Percentiles rank a stretch among this genome's conserved stretches.
These are phyloP conservation scores for Pteropus alecto DNA, from an alignment of 2,113 vertebrate species.

Conservation along the genomic window DNA sequence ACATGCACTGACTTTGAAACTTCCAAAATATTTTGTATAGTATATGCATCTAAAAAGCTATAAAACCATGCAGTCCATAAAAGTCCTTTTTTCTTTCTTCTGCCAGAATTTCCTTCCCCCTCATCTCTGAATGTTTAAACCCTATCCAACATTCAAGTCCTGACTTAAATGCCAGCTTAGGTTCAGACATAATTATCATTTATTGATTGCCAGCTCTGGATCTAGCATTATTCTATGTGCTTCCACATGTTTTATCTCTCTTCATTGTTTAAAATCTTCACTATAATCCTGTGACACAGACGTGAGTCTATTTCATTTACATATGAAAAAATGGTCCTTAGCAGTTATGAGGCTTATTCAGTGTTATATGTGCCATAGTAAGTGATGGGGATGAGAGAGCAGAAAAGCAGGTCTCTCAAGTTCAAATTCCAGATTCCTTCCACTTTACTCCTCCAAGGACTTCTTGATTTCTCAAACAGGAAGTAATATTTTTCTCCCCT, in stretches of 20 bases:
- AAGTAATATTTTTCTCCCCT: background rate
- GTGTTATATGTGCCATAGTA: background rate
- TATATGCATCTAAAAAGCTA: background rate
- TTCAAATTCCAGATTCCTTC: background rate
- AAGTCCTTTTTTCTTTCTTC: background rate
- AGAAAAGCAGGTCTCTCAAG: background rate
- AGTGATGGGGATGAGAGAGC: background rate
- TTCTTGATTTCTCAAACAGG: background rate
- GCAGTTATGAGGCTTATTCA: background rate
- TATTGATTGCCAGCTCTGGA: background rate
- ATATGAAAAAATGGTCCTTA: background rate
- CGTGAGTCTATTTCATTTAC: background rate
- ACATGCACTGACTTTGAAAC: background rate
- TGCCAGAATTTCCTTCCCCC: background rate
- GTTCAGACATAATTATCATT: background rate
- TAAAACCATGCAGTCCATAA: background rate
- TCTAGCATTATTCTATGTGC: background rate
- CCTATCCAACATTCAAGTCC: background rate
- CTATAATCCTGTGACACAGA: background rate
- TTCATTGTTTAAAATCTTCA: constrained; percentile 7
- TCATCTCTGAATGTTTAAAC: background rate
- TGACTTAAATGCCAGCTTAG: background rate
- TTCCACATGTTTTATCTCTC: background rate
- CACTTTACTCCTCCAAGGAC: background rate
- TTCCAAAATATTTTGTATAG: background rate